phyloP scores from a whole-genome alignment of 2,888 invertebrate species.

The Stomorhina lunata region DNA sequence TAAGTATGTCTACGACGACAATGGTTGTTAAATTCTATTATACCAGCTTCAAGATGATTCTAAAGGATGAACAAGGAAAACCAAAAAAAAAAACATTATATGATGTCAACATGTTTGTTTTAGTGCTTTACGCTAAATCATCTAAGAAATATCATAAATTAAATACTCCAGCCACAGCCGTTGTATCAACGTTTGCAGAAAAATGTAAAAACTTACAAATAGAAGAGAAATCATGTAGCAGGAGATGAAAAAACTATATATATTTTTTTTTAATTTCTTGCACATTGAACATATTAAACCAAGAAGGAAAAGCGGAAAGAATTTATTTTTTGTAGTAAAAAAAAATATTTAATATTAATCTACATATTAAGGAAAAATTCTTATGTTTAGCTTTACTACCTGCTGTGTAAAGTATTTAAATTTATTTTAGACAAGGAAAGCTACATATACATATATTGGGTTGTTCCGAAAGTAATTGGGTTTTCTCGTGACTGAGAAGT shows the following conservation, averaged over 20 bases:
- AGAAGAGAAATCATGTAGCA: not conserved
- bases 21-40: slow-evolving; percentile 22
- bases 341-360: slow-evolving; percentile 28
- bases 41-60: too few relatives aligned
- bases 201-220: not conserved
- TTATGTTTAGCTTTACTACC: slow-evolving; percentile 29
- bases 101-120: slow-evolving; percentile 52
- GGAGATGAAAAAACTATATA: not conserved
- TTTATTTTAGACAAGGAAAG: slow-evolving; percentile 31
- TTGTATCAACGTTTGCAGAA: too few relatives aligned
- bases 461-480: too few relatives aligned
- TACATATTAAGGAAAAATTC: slow-evolving; percentile 35
- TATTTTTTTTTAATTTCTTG: not conserved
- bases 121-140: slow-evolving; percentile 60
- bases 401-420: slow-evolving; percentile 38
- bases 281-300: slow-evolving; percentile 5
- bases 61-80: slow-evolving; percentile 6
- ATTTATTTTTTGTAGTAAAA: not conserved
- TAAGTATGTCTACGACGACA: not conserved
- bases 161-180: slow-evolving; percentile 35
- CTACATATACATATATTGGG: too few relatives aligned
- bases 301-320: not conserved
- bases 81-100: not conserved
- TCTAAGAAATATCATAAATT: slow-evolving; percentile 61
- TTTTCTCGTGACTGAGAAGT: too few relatives aligned